Base-by-base conservation (phyloP, 2,113 vertebrate species). In the Henicopernis longicauda region DNA sequence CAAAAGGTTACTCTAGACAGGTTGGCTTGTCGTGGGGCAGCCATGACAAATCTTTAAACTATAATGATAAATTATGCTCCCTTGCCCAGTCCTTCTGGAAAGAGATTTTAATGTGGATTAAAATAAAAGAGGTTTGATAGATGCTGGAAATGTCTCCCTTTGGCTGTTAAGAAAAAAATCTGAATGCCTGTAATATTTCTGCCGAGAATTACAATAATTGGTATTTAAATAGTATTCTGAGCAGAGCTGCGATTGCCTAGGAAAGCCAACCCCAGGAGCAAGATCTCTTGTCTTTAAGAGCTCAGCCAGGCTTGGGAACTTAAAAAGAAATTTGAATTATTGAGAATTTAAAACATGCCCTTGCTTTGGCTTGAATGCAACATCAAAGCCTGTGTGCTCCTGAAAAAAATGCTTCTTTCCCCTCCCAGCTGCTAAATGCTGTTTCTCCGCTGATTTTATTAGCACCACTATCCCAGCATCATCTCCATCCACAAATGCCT, bases 141-240 rank as follows among this genome's bases (percentile, higher is more conserved):
- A 95, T 85, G 71, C 86, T 93, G 82, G 93, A 95, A 95, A 85
- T 62, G 82, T 94, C 92, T 95, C 86, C 78, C 85, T 93, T 91
- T 77, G 89, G 93, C 94, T 89, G 61, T 92, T 83, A 93, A 95
- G 79, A 72, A 85, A 94, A 90, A 91, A 62, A 73, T 85, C 85
- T 82, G 91, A 96, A 97, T 91, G 97, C 76, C 84, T 97, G 93
- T 97, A 97, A 97, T 97, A 97, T 96, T 97, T 97, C 97, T 97
- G 95, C 93, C 0, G 90, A 97, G 97, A 98, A 97, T 97, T 96
- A 93, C 86, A 96, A 97, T 97, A 97, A 97, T 96, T 97, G 95
- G 95, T 97, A 96, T 97, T 97, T 97, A 95, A 97, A 97, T 90
- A 96, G 95, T 89, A 93, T 97, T 96, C 95, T 93, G 93, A 97